Evolutionary conservation across 2,113 vertebrate genomes (phyloP), one percentile per base, ranked within the genome.

Genomic region (Pygoscelis antarcticus): DNA sequence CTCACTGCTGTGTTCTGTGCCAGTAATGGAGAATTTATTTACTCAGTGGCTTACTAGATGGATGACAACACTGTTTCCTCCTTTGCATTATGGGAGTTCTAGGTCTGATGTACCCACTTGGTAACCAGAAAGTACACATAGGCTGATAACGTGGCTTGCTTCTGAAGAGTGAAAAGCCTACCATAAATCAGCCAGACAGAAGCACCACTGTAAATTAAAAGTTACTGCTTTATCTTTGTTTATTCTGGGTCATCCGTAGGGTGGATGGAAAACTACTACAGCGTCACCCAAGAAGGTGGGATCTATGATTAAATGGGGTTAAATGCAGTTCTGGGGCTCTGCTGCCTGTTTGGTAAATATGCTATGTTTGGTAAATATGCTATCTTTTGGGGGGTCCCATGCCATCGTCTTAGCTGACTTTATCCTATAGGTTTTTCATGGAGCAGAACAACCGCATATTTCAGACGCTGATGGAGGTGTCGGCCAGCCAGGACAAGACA

Each of bases 391-490:
- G 44, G 42, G 11, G 32, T 65, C n/a, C 54, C 12, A 3, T 29
- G 42, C 71, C 7, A 11, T 42, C 14, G 29, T 27, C 85, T 86
- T 25, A 3, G 3, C 76, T 86, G 40, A 51, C 44, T 97, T 51
- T 62, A 29, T 71, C 77, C 87, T 32, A 2, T n/a, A 99, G 99
- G 97, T 99, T 99, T 98, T 99, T 99, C 98, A 99, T 99, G 97
- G 99, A 99, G 96, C 99, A 99, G 84, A 99, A 99, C 96, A 99
- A 99, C 97, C 98, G 99, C 95, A 99, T 99, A 97, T 99, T 99
- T 97, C 99, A 99, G 98, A 99, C 98, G 0, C 92, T 99, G 94
- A 97, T 99, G 64, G 99, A 99, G 88, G 98, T 99, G 71, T 99
- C 99, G 0, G 98, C 98, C 55, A 99, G 99, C 95, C 94, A 98